A percentile compares a stretch with the other conserved stretches of the same genome.
phyloP scores from a whole-genome alignment of 1,140 invertebrate species.

The Tetraneura akinire region DNA sequence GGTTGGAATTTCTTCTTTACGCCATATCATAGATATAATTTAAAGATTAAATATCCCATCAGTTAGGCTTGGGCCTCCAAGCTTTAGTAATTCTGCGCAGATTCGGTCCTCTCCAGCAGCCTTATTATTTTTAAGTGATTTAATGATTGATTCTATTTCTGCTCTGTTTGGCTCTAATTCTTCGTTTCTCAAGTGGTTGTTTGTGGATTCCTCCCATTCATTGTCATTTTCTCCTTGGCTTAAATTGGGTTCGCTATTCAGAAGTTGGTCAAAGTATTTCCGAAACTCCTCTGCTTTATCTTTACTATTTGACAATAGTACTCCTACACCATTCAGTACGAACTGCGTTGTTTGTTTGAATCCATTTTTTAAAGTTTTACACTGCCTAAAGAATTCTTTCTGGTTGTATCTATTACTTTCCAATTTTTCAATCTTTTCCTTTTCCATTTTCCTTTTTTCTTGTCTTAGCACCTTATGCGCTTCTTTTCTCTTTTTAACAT shows the following conservation, averaged over 20 bases:
- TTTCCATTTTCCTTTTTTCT: too few species aligned
- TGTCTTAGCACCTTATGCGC: too few species aligned
- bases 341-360: conserved; percentile 2
- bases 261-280: conserved; percentile 3
- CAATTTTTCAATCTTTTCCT: too few species aligned
- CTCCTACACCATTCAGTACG: not conserved
- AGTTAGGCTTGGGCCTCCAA: too few species aligned
- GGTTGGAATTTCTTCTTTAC: not conserved
- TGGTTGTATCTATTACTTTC: too few species aligned
- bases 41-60: not conserved
- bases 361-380: conserved; percentile 33
- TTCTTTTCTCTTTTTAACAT: too few species aligned
- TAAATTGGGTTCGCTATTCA: conserved; percentile 8
- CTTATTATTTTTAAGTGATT: conserved; percentile 33
- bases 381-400: not conserved
- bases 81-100: not conserved
- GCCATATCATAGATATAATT: not conserved
- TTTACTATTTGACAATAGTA: conserved; percentile 3
- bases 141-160: conserved; percentile 4
- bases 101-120: not conserved
- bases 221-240: not conserved
- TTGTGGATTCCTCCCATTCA: not conserved
- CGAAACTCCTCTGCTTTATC: conserved; percentile 2
- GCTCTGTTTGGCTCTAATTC: not conserved
- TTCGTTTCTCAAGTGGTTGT: not conserved